These are phyloP conservation scores for Urophycis tenuis DNA, from an alignment of 2,797 vertebrate species.

Conservation along the genomic window DNA sequence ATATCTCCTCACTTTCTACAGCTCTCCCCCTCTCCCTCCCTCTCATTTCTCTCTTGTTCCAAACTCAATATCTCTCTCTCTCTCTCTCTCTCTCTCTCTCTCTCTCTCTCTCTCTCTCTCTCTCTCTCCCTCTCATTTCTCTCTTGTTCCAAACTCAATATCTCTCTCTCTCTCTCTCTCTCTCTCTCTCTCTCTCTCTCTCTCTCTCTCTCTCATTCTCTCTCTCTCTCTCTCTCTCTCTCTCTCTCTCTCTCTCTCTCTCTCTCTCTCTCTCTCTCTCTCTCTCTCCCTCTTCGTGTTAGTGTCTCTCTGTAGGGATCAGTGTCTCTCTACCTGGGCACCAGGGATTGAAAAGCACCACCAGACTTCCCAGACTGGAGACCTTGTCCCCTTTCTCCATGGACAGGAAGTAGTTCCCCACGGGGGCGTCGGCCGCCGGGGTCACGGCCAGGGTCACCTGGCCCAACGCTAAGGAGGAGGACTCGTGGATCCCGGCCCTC, in stretches of 20 bases:
- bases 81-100: neutral
- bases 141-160: too few relatives aligned
- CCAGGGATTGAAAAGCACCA: slow-evolving; percentile 77
- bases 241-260: neutral
- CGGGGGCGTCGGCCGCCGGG: slow-evolving; percentile 63
- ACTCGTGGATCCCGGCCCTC: slow-evolving; percentile 41
- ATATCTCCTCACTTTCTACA: neutral
- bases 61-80: slow-evolving; percentile 5
- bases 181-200: slow-evolving; percentile 5
- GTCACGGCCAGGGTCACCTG: slow-evolving; percentile 49
- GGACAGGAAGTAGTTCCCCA: slow-evolving; percentile 70
- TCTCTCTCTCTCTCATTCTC: neutral
- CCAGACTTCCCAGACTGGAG: slow-evolving; percentile 33
- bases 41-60: slow-evolving; percentile 6
- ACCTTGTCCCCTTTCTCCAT: slow-evolving; percentile 35
- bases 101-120: slow-evolving; percentile 6
- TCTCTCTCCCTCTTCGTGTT: neutral
- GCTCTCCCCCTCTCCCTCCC: neutral
- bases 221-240: slow-evolving; percentile 2
- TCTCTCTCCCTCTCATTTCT: neutral
- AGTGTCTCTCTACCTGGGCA: slow-evolving; percentile 55
- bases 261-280: slow-evolving; percentile 6
- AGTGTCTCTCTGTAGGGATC: neutral
- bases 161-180: neutral
- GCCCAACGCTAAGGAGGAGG: neutral